phyloP scores from a whole-genome alignment of 1,140 invertebrate species.

The Neodiprion virginianus region DNA sequence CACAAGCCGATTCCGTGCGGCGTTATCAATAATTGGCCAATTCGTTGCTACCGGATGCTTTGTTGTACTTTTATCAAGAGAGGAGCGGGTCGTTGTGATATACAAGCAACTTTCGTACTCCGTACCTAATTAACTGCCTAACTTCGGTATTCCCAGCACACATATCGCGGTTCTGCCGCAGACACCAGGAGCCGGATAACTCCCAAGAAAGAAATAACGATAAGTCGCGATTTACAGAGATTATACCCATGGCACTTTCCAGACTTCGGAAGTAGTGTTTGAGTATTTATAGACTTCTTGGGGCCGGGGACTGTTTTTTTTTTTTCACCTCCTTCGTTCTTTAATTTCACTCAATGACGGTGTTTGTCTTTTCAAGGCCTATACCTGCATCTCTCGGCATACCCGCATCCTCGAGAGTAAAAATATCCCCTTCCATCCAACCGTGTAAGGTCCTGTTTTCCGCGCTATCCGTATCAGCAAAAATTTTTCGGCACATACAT shows the following conservation, averaged over 20 bases:
- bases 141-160: neutral
- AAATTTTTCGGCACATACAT: neutral
- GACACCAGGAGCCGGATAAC: neutral
- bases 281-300: neutral
- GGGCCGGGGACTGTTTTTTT: neutral
- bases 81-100: neutral
- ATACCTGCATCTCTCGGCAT: neutral
- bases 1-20: neutral
- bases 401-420: neutral
- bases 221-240: neutral
- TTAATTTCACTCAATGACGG: neutral
- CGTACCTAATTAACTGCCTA: neutral
- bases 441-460: neutral
- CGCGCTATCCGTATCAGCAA: too few relatives aligned
- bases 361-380: neutral
- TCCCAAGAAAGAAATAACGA: neutral
- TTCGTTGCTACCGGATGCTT: neutral
- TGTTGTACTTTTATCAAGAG: neutral
- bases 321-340: neutral
- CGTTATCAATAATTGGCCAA: slow-evolving; percentile 7
- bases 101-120: neutral
- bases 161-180: neutral
- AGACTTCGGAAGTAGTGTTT: neutral
- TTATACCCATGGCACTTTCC: neutral
- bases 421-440: neutral